Conservation (phyloP, 2,797 vertebrate species). For the Holocentrus rufus region DNA sequence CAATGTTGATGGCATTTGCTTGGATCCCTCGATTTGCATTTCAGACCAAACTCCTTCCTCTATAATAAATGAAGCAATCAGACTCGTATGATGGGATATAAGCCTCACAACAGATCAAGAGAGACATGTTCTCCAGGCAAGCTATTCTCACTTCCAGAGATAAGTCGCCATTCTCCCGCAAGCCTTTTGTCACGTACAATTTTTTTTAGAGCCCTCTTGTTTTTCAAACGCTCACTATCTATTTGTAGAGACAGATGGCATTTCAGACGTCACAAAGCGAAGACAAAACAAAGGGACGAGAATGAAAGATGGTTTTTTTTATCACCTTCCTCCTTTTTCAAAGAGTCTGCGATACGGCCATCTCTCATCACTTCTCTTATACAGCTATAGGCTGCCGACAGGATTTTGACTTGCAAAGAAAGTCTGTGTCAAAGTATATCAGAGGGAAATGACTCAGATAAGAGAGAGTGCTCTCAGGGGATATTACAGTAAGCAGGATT, state of each 20-base stretch:
- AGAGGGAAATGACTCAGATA: neutral
- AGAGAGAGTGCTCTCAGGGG: neutral
- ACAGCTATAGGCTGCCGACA: slow-evolving; percentile 11
- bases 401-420: neutral
- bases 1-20: slow-evolving; percentile 43
- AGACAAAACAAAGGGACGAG: slow-evolving; percentile 43
- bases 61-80: slow-evolving; percentile 21
- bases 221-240: slow-evolving; percentile 9
- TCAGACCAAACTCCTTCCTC: slow-evolving; percentile 31
- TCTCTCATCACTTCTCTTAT: slow-evolving; percentile 17
- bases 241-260: slow-evolving; percentile 39
- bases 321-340: slow-evolving; percentile 10
- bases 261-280: slow-evolving; percentile 29
- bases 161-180: slow-evolving; percentile 9
- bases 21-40: slow-evolving; percentile 51
- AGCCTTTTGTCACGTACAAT: neutral
- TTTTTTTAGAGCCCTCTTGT: neutral
- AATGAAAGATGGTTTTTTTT: too few relatives aligned
- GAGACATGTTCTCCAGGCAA: slow-evolving; percentile 11
- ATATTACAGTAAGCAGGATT: neutral
- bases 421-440: neutral
- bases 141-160: slow-evolving; percentile 31
- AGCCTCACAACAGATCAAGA: slow-evolving; percentile 39
- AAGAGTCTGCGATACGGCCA: slow-evolving; percentile 6
- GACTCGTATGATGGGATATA: slow-evolving; percentile 26